Conservation (phyloP, 2,888 invertebrate species). For the Scotopteryx bipunctaria region DNA sequence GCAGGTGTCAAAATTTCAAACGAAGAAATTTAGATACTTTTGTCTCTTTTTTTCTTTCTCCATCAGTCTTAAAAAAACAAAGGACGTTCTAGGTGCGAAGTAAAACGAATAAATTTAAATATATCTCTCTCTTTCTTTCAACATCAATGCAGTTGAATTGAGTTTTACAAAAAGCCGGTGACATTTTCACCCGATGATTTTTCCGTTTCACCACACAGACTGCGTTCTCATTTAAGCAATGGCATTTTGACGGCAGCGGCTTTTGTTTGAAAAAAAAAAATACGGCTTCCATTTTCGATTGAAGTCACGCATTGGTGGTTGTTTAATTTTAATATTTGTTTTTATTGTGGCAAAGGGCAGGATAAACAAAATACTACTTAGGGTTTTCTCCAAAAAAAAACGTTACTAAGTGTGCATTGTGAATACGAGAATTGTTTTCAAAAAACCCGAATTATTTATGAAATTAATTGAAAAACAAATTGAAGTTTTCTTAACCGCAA, state of each 20-base stretch:
- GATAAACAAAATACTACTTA: not conserved
- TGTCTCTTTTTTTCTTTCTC: too few species aligned
- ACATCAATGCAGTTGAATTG: slow-evolving; percentile 35
- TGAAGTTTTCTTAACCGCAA: too few species aligned
- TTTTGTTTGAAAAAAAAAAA: slow-evolving; percentile 69
- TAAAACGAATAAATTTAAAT: slow-evolving; percentile 27
- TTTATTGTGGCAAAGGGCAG: slow-evolving; percentile 8
- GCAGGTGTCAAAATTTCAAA: too few species aligned
- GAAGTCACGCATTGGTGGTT: slow-evolving; percentile 60
- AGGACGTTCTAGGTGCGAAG: too few species aligned
- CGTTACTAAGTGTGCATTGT: not conserved
- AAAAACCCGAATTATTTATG: too few species aligned
- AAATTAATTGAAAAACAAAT: too few species aligned
- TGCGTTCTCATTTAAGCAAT: slow-evolving; percentile 81
- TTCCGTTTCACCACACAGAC: slow-evolving; percentile 77
- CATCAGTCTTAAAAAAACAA: too few species aligned
- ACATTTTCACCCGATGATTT: slow-evolving; percentile 75
- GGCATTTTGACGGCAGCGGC: slow-evolving; percentile 73
- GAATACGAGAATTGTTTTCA: too few species aligned
- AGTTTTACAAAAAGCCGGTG: slow-evolving; percentile 57
- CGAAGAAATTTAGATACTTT: too few species aligned
- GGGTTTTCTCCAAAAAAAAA: not conserved
- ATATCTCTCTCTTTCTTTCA: slow-evolving; percentile 28
- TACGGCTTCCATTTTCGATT: slow-evolving; percentile 73
- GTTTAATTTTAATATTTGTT: slow-evolving; percentile 32